Conservation (phyloP, 2,113 vertebrate species). For the Nyctibius bracteatus region DNA sequence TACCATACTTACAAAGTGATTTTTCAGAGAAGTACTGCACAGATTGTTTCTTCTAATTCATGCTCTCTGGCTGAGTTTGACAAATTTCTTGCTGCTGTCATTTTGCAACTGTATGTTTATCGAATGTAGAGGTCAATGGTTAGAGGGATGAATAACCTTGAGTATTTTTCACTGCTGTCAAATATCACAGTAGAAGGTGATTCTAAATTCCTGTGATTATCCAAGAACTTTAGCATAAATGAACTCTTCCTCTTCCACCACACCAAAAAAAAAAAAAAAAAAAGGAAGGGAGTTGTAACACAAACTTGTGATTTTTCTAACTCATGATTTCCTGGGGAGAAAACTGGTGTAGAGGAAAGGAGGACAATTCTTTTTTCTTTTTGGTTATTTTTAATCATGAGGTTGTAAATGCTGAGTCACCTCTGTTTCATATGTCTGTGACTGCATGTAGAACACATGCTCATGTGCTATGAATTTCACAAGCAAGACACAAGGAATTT, state of each 20-base stretch:
- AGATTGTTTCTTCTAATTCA: neutral
- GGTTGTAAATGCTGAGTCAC: neutral
- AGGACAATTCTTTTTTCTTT: neutral
- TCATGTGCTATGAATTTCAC: neutral
- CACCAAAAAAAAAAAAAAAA: neutral
- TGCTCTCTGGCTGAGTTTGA: neutral
- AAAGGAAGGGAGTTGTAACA: rapidly evolving
- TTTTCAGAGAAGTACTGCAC: neutral
- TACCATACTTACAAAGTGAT: neutral
- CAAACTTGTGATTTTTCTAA: neutral
- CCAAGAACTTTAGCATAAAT: neutral
- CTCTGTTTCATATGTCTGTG: neutral
- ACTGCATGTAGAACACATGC: neutral
- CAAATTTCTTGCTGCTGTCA: neutral
- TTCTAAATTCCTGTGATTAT: neutral
- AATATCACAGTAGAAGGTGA: neutral
- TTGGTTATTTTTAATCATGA: neutral
- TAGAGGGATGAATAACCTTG: neutral
- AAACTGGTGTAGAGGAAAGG: neutral
- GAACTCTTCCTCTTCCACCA: neutral
- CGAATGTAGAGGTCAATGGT: neutral
- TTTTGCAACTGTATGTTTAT: neutral
- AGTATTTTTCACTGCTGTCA: neutral
- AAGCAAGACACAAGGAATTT: neutral
- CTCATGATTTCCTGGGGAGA: neutral